Conservation (phyloP, 2,797 vertebrate genomes). For the Pipistrellus pygmaeus region DNA sequence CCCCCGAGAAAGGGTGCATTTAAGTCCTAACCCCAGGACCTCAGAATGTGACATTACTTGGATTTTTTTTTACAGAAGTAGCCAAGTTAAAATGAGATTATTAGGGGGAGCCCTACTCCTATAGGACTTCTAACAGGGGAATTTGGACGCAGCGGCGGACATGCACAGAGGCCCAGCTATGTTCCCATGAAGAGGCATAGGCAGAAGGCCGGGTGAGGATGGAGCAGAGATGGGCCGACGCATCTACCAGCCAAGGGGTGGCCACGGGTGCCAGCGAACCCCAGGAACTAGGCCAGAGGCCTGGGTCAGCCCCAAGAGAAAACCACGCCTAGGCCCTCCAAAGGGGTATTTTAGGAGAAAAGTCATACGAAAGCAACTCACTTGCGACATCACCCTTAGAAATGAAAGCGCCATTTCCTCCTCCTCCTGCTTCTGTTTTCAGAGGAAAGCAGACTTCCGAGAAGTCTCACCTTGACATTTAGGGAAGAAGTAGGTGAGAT, state of each 20-base stretch:
- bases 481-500: background rate
- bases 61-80: background rate
- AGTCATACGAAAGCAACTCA: background rate
- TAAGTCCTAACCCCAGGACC: background rate
- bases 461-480: constrained; percentile 5
- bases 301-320: too few relatives aligned
- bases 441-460: background rate
- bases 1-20: background rate
- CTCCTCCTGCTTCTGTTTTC: background rate
- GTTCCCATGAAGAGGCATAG: background rate
- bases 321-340: background rate
- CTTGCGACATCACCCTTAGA: constrained; percentile 42
- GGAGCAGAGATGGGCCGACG: fast-evolving
- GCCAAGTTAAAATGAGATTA: background rate
- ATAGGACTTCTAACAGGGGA: background rate
- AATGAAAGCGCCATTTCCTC: constrained; percentile 19
- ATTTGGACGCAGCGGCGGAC: background rate
- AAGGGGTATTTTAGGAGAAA: background rate
- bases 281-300: background rate
- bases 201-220: too few relatives aligned
- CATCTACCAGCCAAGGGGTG: fast-evolving
- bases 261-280: background rate
- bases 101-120: too few relatives aligned
- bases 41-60: background rate
- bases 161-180: background rate